Base-by-base conservation (phyloP, 2,797 vertebrate species). In the Pseudochirops cupreus region DNA sequence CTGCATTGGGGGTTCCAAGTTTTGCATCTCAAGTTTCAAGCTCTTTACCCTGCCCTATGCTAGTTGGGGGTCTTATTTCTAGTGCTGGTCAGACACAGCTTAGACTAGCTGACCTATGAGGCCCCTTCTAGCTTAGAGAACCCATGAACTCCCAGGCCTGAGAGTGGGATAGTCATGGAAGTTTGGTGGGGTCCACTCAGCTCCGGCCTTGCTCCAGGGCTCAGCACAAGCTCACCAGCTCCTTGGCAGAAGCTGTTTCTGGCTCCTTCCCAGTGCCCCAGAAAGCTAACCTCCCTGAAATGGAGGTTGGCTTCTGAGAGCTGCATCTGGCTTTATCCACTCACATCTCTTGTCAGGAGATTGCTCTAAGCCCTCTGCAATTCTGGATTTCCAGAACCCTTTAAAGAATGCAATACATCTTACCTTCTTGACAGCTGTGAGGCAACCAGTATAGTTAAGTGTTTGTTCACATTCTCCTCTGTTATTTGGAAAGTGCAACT, bases 321-420 rank as follows among this genome's bases (percentile, higher is more conserved):
- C 24, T 5, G 50, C 93, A 46, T 90, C 92, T 97, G 93, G 46
- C 74, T 92, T 97, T 96, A 97, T 96, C 95, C 56, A 21, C 56
- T 97, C 95, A 97, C 96, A 97, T 96, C 95, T 96, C 0, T 96
- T 94, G 95, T 95, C 93, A 94, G 94, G 96, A 97, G 96, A 98
- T 98, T 98, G 97, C 91, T 0, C 0, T 98, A 98, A 98, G 96
- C 97, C 96, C 82, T 95, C 56, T 96, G 91, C 96, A 97, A 98
- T 97, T 96, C 96, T 96, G 95, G 95, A 55, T 98, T 98, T 97
- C 96, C 95, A 96, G 95, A 98, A 95, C 55, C 54, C 94, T 93
- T 97, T 92, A 67, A 0, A 93, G 93, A 96, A 56, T 74, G 58
- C 55, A 16, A 54, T 59, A 91, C 96, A 62, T 26, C 93, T 95